phyloP scores from a whole-genome alignment of 2,797 vertebrate species.

The Tragopan temminckii region DNA sequence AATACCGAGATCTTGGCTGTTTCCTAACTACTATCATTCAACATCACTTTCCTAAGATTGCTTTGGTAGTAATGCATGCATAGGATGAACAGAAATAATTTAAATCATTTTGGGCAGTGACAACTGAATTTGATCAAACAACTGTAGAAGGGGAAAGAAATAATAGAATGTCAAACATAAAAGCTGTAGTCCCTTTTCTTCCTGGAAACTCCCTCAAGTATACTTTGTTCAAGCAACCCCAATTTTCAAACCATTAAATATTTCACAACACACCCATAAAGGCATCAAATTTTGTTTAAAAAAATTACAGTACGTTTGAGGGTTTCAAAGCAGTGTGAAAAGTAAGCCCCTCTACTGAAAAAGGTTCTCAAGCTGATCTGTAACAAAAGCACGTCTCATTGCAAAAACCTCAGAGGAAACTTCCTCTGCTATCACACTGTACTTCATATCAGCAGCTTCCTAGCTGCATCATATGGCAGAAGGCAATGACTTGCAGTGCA shows the following conservation, averaged over 20 bases:
- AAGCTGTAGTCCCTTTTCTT: rapidly evolving
- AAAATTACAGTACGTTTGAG: background rate
- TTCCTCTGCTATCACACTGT: background rate
- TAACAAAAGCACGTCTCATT: background rate
- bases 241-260: background rate
- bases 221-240: background rate
- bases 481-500: too few relatives aligned
- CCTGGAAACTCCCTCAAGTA: background rate
- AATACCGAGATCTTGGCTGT: background rate
- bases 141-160: background rate
- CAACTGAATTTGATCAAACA: background rate
- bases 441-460: background rate
- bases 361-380: background rate
- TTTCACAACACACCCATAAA: background rate
- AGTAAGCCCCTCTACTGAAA: background rate
- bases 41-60: background rate
- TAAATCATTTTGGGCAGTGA: background rate
- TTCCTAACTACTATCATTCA: background rate
- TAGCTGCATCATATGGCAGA: background rate
- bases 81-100: background rate
- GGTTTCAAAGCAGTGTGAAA: background rate
- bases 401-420: background rate
- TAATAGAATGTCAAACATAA: background rate
- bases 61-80: background rate
- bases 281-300: background rate